Evolutionary conservation across 2,797 vertebrate species (phyloP).

Genomic region (Megalops cyprinoides): DNA sequence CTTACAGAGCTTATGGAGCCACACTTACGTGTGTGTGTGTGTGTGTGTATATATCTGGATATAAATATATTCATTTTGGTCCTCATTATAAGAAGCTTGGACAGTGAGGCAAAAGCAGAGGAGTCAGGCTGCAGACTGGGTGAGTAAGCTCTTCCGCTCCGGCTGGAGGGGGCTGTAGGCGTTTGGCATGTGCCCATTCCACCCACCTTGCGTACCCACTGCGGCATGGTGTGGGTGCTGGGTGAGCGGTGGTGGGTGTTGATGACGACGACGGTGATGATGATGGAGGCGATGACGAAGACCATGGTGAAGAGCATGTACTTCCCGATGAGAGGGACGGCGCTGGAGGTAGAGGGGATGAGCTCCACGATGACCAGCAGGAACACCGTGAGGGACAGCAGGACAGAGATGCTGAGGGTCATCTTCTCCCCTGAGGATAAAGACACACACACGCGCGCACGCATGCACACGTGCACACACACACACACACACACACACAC

Average conservation of each 20-base stretch:
- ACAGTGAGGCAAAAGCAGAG: not conserved
- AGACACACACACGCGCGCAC: conserved; percentile 29
- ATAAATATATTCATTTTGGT: too few relatives aligned
- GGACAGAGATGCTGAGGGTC: conserved; percentile 94
- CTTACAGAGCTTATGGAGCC: too few relatives aligned
- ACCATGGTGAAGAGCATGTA: conserved; percentile 99
- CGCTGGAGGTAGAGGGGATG: conserved; percentile 95
- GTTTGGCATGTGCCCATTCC: not conserved
- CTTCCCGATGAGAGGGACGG: conserved; percentile 94
- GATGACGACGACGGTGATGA: conserved; percentile 96
- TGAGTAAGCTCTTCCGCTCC: conserved; percentile 7
- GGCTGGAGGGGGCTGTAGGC: not conserved
- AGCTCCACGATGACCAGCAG: conserved; percentile 95
- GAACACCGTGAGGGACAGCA: conserved; percentile 94
- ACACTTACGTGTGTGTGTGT: too few relatives aligned
- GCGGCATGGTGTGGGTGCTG: conserved; percentile 83
- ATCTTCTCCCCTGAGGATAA: conserved; percentile 90
- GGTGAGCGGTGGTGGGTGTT: conserved; percentile 96
- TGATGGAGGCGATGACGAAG: conserved; percentile 93
- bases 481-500: too few relatives aligned
- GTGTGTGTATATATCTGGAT: too few relatives aligned
- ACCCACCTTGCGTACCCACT: conserved; percentile 81
- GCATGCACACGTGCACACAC: too few relatives aligned
- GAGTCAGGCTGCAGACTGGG: not conserved
- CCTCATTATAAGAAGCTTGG: too few relatives aligned